Evolutionary conservation across 2,888 invertebrate species (phyloP).

Genomic region (Zonitis immaculata): DNA sequence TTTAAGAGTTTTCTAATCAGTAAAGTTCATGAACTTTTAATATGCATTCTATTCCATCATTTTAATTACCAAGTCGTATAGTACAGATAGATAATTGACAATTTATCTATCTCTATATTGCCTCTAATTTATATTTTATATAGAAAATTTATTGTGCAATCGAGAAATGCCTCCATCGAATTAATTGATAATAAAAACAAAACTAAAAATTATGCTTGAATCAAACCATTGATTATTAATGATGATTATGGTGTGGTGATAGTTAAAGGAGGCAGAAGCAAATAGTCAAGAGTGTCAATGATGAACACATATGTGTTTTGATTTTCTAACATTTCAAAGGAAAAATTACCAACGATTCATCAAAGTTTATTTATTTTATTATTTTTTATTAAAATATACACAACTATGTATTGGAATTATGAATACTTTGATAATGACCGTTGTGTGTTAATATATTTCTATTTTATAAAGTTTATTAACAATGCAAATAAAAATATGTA

Average conservation of each 20-base stretch:
- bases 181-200: neutral
- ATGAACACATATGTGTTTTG: constrained; percentile 1
- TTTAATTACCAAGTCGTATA: neutral
- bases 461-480: neutral
- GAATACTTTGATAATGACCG: neutral
- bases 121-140: no score
- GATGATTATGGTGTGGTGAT: neutral
- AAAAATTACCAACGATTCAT: neutral
- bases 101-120: neutral
- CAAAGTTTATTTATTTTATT: constrained; percentile 2
- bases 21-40: constrained; percentile 3
- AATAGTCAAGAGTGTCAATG: neutral
- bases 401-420: neutral
- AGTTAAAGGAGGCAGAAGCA: neutral
- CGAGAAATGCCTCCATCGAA: neutral
- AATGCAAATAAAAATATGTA: neutral
- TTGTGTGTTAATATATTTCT: no score
- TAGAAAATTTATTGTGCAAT: constrained; percentile 1
- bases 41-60: constrained; percentile 6
- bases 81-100: constrained; percentile 3
- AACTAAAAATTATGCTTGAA: neutral
- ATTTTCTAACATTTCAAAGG: neutral
- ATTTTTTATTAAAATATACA: neutral
- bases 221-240: neutral
- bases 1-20: neutral